Conservation (phyloP, 2,113 vertebrate genomes). For the Isichthys henryi region DNA sequence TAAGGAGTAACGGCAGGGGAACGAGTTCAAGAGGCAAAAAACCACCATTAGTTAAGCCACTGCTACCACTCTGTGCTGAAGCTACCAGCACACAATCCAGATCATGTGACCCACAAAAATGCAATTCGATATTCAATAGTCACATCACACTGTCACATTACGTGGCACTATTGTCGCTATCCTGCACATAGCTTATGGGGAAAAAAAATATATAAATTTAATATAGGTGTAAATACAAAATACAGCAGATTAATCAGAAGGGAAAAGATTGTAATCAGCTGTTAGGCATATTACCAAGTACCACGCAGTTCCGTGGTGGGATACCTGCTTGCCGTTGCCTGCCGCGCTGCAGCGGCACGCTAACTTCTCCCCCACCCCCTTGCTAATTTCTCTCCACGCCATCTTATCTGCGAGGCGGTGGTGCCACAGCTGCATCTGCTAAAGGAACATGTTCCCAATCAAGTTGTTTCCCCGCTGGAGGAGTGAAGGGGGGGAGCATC, state of each 20-base stretch:
- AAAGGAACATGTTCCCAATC: constrained; percentile 47
- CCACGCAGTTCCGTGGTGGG: not conserved
- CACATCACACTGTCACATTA: not conserved
- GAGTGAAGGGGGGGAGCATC: constrained; percentile 50
- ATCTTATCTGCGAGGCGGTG: not conserved
- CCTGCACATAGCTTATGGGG: not conserved
- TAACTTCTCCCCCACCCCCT: not conserved
- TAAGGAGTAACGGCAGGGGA: not conserved
- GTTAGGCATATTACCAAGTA: not conserved
- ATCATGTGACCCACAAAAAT: not conserved
- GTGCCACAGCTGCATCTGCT: constrained; percentile 21
- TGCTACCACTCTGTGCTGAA: not conserved
- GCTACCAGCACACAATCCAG: not conserved
- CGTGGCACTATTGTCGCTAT: not conserved
- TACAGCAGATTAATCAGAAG: not conserved
- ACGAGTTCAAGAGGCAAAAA: constrained; percentile 10
- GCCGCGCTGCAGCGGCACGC: not conserved
- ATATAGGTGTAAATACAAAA: not conserved
- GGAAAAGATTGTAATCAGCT: not conserved
- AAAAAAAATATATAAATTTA: not conserved
- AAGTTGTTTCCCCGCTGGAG: constrained; percentile 51
- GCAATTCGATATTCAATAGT: not conserved
- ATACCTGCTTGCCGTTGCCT: not conserved
- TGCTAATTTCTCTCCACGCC: not conserved
- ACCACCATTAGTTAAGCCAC: constrained; percentile 32